Conservation (phyloP, 2,888 invertebrate species). For the Dryococelus australis region DNA sequence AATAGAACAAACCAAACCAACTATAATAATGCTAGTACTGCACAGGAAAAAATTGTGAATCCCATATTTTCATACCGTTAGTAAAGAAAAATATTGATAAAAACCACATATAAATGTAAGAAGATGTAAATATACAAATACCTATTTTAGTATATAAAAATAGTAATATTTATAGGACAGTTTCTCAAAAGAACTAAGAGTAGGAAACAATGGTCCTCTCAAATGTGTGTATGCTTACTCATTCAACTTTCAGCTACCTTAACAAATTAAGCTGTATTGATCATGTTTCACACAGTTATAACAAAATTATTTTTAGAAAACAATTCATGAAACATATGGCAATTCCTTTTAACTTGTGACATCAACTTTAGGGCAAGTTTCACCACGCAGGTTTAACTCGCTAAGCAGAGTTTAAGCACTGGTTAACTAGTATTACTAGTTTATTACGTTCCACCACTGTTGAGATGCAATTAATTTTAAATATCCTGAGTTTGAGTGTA, state of each 20-base stretch:
- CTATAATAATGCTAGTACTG: too few species aligned
- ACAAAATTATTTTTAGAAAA: background rate
- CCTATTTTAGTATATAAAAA: slow-evolving; percentile 23
- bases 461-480: too few species aligned
- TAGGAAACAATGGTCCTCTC: background rate
- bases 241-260: background rate
- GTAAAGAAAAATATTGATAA: background rate
- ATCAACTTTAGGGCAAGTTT: too few species aligned
- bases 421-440: too few species aligned
- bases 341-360: background rate
- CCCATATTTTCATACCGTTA: too few species aligned
- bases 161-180: background rate
- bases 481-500: too few species aligned
- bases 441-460: too few species aligned
- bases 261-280: background rate
- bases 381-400: too few species aligned
- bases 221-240: background rate
- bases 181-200: slow-evolving; percentile 9
- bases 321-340: background rate
- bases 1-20: too few species aligned
- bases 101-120: slow-evolving; percentile 1
- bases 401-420: too few species aligned
- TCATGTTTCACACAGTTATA: background rate
- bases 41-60: too few species aligned
- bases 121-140: slow-evolving; percentile 20